A percentile compares a stretch with the other conserved stretches of the same genome.
phyloP scores from a whole-genome alignment of 2,888 invertebrate genomes.

The Podotricha telesiphe region DNA sequence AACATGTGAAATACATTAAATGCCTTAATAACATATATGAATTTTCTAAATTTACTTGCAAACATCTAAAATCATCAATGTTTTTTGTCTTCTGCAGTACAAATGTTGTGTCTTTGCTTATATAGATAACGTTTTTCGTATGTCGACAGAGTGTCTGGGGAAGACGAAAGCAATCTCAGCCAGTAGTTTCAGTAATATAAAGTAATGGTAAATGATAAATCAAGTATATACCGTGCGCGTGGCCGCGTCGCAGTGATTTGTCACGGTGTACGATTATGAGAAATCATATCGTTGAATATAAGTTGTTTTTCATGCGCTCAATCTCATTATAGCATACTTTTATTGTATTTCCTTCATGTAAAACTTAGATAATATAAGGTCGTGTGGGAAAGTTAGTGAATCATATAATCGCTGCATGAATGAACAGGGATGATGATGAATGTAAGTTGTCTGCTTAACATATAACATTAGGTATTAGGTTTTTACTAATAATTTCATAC shows the following conservation, averaged over 20 bases:
- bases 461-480: neutral
- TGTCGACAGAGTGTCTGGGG: conserved; percentile 39
- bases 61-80: neutral
- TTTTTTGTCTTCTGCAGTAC: neutral
- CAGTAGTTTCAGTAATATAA: conserved; percentile 34
- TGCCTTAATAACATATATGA: too few species aligned
- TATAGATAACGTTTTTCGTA: conserved; percentile 30
- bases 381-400: neutral
- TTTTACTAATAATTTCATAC: too few species aligned
- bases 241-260: conserved; percentile 29
- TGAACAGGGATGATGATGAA: neutral
- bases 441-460: neutral
- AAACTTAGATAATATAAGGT: conserved; percentile 10
- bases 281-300: conserved; percentile 23
- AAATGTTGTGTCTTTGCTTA: conserved; percentile 21
- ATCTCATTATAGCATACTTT: conserved; percentile 17
- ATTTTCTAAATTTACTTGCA: too few species aligned
- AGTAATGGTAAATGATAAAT: conserved; percentile 41
- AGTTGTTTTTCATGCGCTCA: conserved; percentile 22
- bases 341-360: conserved; percentile 12
- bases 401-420: neutral
- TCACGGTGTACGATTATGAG: conserved; percentile 31
- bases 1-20: too few species aligned
- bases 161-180: conserved; percentile 38
- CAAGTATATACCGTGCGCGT: conserved; percentile 36